Base-by-base conservation (phyloP, 1,140 invertebrate genomes). In the Asbolus verrucosus region DNA sequence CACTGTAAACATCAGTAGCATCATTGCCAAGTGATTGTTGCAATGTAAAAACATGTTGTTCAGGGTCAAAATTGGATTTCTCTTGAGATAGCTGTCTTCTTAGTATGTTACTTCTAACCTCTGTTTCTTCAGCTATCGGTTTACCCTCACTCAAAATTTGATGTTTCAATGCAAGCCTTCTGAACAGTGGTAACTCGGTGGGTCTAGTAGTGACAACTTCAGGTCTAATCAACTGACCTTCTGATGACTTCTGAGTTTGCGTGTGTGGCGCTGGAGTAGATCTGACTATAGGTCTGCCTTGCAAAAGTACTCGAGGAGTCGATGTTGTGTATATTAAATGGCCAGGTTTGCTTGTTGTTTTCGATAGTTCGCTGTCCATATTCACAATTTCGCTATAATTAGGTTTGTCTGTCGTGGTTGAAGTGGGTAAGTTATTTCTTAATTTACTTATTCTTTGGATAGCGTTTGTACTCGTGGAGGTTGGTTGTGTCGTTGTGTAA, bases 1-100 rank as follows among this genome's bases (percentile, higher is more conserved):
- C 85, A 24, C 87, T 87, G 71, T 90, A 90, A 5, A 90, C 85
- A 71, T 90, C 89, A 2, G 85, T 84, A 6, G 87, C 84, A 73
- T 90, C 89, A 70, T 88, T 86, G 14, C 82, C 85, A 11, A 82
- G 81, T 2, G 85, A 84, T 78, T 81, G 80, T 76, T 80, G 78
- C 9, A 78, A 59, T 14, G 73, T 78, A 18, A 79, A 63, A 46
- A 80, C 65, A 70, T 86, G 85, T 67, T 83, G 82, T 54, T 84
- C 69, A 36, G 77, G 79, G 70, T 84, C 79, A 81, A 73, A 80
- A 82, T 82, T 61, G 77, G 81, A 78, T 73, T 84, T 83, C 16
- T 83, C 80, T 66, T 82, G 77, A 41, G 82, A 75, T 3, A 91
- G 79, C 70, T 91, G 88, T 18, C 90, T 81, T 66, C 87, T 78